These are phyloP conservation scores for Cygnus olor DNA, from an alignment of 2,797 vertebrate genomes.

Conservation along the genomic window DNA sequence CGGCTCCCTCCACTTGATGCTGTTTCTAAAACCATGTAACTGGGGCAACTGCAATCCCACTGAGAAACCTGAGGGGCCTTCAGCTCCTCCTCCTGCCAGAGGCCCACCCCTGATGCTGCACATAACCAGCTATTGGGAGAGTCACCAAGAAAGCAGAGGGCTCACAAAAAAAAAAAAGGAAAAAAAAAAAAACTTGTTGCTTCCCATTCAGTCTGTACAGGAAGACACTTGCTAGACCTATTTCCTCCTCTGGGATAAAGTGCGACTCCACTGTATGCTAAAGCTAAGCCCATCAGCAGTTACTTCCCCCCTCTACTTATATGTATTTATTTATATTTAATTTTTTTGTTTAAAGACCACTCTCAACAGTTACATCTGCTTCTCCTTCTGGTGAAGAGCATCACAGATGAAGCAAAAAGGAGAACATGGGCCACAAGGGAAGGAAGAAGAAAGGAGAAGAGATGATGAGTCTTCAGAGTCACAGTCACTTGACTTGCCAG, in stretches of 20 bases:
- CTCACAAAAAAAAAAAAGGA: background rate
- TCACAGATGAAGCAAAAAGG: slow-evolving; percentile 31
- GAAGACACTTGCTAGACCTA: slow-evolving; percentile 77
- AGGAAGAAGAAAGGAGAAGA: slow-evolving; percentile 64
- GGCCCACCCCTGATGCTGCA: background rate
- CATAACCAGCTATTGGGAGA: background rate
- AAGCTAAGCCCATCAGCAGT: slow-evolving; percentile 15
- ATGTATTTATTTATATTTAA: background rate
- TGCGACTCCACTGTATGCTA: background rate
- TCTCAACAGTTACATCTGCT: background rate
- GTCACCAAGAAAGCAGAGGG: background rate
- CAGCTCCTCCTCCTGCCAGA: background rate
- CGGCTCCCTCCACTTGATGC: background rate
- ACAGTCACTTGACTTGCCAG: slow-evolving; percentile 31
- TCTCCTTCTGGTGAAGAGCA: slow-evolving; percentile 13
- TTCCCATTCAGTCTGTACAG: slow-evolving; percentile 78
- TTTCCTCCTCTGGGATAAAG: slow-evolving; percentile 74
- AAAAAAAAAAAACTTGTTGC: slow-evolving; percentile 4
- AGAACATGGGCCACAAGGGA: slow-evolving; percentile 27
- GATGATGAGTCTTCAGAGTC: slow-evolving; percentile 46
- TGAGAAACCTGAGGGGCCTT: background rate
- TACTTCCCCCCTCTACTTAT: background rate
- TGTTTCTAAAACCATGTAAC: background rate
- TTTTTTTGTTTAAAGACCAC: slow-evolving; percentile 12
- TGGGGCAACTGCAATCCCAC: background rate